phyloP scores from a whole-genome alignment of 2,888 invertebrate species.

The Lasioglossum pauxillum region DNA sequence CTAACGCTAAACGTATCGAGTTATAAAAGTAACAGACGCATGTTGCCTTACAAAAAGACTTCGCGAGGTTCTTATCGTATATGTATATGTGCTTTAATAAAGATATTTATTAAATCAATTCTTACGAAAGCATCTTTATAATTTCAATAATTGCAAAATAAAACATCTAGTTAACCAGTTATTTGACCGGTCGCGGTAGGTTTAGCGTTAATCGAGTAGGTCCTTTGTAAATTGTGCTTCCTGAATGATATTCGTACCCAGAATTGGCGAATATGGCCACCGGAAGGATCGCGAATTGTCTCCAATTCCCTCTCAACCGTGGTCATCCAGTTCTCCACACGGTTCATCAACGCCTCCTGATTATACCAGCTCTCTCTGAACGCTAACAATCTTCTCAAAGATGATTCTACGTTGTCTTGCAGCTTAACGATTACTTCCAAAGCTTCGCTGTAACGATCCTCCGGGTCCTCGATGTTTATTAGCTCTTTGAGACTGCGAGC shows the following conservation, averaged over 20 bases:
- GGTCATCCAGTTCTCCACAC: conserved; percentile 91
- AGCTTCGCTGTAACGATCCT: conserved; percentile 90
- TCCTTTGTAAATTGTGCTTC: not conserved
- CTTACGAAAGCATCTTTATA: too few relatives aligned
- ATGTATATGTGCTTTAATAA: too few relatives aligned
- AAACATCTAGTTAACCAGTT: too few relatives aligned
- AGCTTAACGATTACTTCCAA: conserved; percentile 90
- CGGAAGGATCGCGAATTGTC: conserved; percentile 87
- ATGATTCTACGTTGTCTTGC: conserved; percentile 91
- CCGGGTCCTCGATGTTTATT: conserved; percentile 90
- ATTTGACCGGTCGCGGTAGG: too few relatives aligned
- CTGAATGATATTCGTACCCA: conserved; percentile 86
- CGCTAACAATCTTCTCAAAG: conserved; percentile 89
- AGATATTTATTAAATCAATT: too few relatives aligned
- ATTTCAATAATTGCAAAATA: too few relatives aligned
- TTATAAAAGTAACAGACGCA: too few relatives aligned
- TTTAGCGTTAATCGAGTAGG: too few relatives aligned
- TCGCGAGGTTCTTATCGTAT: too few relatives aligned
- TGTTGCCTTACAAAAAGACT: too few relatives aligned
- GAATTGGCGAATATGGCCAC: conserved; percentile 92
- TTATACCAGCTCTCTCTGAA: conserved; percentile 92
- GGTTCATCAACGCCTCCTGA: conserved; percentile 90
- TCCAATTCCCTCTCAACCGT: conserved; percentile 90
- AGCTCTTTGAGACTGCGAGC: conserved; percentile 91
- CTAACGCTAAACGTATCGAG: too few relatives aligned